Conservation (phyloP, 2,888 invertebrate species). For the Blomia tropicalis region DNA sequence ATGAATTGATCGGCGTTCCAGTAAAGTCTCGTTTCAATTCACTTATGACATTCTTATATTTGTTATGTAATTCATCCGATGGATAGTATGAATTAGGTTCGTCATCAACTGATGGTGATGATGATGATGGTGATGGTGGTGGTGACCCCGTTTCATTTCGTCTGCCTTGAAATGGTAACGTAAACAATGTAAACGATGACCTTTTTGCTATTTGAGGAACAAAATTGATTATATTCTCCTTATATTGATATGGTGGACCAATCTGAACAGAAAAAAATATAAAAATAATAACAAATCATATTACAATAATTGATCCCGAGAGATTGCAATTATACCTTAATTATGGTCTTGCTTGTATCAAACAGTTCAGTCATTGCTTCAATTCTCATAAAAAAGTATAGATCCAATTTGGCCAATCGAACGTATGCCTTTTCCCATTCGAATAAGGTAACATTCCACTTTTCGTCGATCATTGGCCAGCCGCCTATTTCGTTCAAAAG, state of each 20-base stretch:
- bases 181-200: not conserved
- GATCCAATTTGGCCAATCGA: slow-evolving; percentile 1
- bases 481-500: slow-evolving; percentile 19
- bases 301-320: not conserved
- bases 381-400: slow-evolving; percentile 3
- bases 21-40: not conserved
- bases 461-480: slow-evolving; percentile 19
- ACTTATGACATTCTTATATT: not conserved
- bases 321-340: not conserved
- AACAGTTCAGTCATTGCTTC: slow-evolving; percentile 12
- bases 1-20: not conserved
- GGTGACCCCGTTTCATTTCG: not conserved
- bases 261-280: not conserved
- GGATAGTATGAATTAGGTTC: too few species aligned
- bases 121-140: not conserved
- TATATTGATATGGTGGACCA: slow-evolving; percentile 5
- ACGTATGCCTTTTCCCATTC: not conserved
- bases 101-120: not conserved
- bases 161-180: not conserved
- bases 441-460: not conserved
- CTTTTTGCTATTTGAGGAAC: not conserved
- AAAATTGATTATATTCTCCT: slow-evolving; percentile 7
- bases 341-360: slow-evolving; percentile 1
- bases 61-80: not conserved
- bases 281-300: not conserved